A percentile compares a stretch with the other conserved stretches of the same genome.
Evolutionary conservation across 2,888 invertebrate genomes (phyloP).

Genomic region (Plebejus anna): DNA sequence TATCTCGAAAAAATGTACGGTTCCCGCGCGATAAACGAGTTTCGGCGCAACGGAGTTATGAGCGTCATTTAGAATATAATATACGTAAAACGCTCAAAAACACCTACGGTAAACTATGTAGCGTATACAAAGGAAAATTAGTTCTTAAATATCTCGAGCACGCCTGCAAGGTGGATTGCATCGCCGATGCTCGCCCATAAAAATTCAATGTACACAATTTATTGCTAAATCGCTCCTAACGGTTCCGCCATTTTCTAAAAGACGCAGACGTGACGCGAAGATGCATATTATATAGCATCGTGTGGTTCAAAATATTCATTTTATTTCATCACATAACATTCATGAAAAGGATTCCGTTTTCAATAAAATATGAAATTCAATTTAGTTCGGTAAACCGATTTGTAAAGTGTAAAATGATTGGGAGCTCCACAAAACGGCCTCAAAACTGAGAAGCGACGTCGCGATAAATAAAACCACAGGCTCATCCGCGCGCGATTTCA

Average conservation of each 20-base stretch:
- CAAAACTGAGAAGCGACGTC: constrained; percentile 7
- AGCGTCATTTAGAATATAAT: not conserved
- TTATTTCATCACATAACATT: too few species aligned
- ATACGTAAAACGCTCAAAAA: not conserved
- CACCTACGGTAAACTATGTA: not conserved
- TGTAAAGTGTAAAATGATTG: constrained; percentile 1
- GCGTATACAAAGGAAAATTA: constrained; percentile 3
- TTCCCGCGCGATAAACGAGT: too few species aligned
- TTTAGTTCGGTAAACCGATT: constrained; percentile 16
- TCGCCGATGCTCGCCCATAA: constrained; percentile 11
- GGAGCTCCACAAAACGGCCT: constrained; percentile 16
- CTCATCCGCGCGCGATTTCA: not conserved
- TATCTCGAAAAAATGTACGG: too few species aligned
- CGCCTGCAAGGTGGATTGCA: constrained; percentile 18
- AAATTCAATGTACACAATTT: constrained; percentile 19
- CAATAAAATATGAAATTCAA: constrained; percentile 15
- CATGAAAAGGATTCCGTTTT: not conserved
- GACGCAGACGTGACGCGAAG: too few species aligned
- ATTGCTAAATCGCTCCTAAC: not conserved
- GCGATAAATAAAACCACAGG: constrained; percentile 13
- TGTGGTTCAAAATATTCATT: too few species aligned
- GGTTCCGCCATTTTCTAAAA: not conserved
- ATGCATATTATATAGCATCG: too few species aligned
- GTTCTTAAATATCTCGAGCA: constrained; percentile 7
- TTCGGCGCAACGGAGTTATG: too few species aligned